A percentile compares a stretch with the other conserved stretches of the same genome.
These are phyloP conservation scores for Ptilodon capucinus DNA, from an alignment of 2,888 invertebrate genomes.

Conservation along the genomic window DNA sequence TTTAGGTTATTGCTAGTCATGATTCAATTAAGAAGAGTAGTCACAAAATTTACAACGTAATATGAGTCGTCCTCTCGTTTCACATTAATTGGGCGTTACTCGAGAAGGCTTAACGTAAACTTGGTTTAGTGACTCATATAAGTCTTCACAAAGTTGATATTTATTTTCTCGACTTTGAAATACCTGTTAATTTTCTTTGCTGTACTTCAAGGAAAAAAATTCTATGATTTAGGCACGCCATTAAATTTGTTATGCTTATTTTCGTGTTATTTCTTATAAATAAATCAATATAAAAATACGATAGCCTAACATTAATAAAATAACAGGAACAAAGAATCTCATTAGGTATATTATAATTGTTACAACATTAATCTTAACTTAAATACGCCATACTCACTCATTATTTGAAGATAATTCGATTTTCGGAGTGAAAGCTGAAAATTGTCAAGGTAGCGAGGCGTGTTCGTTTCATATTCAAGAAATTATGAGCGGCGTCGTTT, in stretches of 20 bases:
- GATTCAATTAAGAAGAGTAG: constrained; percentile 55
- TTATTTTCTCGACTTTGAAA: neutral
- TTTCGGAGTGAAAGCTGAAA: constrained; percentile 21
- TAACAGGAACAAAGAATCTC: too few relatives aligned
- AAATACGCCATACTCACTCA: constrained; percentile 8
- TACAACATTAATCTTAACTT: neutral
- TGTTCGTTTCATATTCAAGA: constrained; percentile 42
- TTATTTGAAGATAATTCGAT: constrained; percentile 24
- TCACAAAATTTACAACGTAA: constrained; percentile 61
- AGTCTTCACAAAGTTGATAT: constrained; percentile 28
- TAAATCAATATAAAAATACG: too few relatives aligned
- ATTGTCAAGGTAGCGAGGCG: constrained; percentile 36
- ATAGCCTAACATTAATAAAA: too few relatives aligned
- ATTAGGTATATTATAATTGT: too few relatives aligned
- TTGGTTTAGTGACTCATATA: constrained; percentile 45
- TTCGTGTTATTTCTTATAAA: too few relatives aligned
- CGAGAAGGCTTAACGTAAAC: constrained; percentile 52
- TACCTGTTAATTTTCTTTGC: neutral
- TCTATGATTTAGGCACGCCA: too few relatives aligned
- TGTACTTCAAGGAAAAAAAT: too few relatives aligned
- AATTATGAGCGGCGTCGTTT: constrained; percentile 50
- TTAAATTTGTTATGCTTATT: too few relatives aligned
- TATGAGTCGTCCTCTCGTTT: constrained; percentile 56
- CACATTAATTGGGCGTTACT: constrained; percentile 62
- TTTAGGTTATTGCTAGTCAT: constrained; percentile 41